phyloP scores from a whole-genome alignment of 2,888 invertebrate species.

The Lochmaea crataegi region DNA sequence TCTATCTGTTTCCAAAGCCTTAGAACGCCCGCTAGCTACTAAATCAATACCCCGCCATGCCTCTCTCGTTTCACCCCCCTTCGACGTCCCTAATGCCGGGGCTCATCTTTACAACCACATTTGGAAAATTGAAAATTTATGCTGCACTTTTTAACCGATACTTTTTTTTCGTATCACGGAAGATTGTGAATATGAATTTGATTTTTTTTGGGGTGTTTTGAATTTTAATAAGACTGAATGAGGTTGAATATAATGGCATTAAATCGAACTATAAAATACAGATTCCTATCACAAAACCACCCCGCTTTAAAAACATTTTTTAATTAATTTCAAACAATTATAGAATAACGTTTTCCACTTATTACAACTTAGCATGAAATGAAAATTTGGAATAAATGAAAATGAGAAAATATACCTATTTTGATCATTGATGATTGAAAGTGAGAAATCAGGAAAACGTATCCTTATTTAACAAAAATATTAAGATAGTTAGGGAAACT shows the following conservation, averaged over 20 bases:
- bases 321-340: no score
- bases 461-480: no score
- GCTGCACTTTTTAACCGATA: conserved; percentile 39
- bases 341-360: no score
- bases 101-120: conserved; percentile 58
- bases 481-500: no score
- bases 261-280: neutral
- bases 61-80: conserved; percentile 53
- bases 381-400: neutral
- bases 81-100: conserved; percentile 49
- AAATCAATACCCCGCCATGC: conserved; percentile 64
- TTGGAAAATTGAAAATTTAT: conserved; percentile 58
- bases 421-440: no score
- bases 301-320: neutral
- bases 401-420: no score
- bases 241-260: neutral
- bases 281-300: neutral
- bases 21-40: conserved; percentile 66
- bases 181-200: conserved; percentile 6
- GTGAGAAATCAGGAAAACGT: no score
- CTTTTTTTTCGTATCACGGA: conserved; percentile 1
- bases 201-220: neutral
- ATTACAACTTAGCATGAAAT: no score
- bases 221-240: neutral
- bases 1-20: conserved; percentile 65